Percentiles rank a stretch among this genome's conserved stretches.
Conservation (phyloP, 2,113 vertebrate genomes). For the Ondatra zibethicus region DNA sequence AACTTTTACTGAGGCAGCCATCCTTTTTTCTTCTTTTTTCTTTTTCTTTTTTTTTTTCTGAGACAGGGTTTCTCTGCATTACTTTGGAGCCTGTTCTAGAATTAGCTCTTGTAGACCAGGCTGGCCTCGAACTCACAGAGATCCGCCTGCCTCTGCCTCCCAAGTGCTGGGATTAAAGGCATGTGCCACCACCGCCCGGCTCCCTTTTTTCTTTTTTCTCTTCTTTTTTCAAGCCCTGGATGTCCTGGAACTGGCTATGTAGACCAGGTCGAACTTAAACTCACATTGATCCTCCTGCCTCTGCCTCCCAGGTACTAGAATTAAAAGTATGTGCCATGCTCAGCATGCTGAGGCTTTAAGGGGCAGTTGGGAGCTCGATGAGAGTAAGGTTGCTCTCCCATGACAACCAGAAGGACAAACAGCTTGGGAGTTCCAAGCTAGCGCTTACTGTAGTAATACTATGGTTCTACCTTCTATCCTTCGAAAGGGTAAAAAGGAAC, state of each 20-base stretch:
- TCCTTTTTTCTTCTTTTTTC: accelerated
- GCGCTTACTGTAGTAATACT: not conserved
- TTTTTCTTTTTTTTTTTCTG: not conserved
- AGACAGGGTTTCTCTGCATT: not conserved
- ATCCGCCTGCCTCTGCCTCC: no score
- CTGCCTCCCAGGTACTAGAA: not conserved
- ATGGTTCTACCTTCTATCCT: not conserved
- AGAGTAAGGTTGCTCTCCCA: not conserved
- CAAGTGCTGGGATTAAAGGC: no score
- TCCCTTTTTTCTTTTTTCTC: no score
- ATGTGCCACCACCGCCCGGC: no score
- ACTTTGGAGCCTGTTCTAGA: no score
- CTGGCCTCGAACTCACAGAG: no score
- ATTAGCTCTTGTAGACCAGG: no score
- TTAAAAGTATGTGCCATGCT: not conserved
- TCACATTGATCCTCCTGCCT: not conserved
- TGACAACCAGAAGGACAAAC: not conserved
- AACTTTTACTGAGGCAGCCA: not conserved
- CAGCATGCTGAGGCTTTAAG: not conserved
- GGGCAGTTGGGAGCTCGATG: not conserved
- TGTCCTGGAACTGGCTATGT: not conserved
- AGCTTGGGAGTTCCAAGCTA: not conserved
- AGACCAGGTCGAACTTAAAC: no score
- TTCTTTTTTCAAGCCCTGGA: not conserved
- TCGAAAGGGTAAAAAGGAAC: not conserved